Conservation (phyloP, 2,113 vertebrate genomes). For the Gobio gobio region DNA sequence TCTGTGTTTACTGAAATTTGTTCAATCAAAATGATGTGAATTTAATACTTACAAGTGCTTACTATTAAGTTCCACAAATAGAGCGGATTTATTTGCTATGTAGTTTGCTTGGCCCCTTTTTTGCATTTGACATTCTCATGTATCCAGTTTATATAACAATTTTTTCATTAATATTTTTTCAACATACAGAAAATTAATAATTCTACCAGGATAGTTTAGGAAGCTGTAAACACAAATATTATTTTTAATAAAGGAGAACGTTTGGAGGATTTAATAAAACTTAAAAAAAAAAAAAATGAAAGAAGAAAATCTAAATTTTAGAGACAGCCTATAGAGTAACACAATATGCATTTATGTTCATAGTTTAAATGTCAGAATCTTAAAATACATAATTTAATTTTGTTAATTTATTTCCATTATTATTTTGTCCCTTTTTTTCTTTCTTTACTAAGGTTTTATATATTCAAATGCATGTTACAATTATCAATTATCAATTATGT, state of each 20-base stretch:
- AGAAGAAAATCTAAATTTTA: background rate
- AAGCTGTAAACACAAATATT: background rate
- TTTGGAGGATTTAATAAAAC: background rate
- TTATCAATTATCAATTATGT: too few relatives aligned
- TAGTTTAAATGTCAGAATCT: background rate
- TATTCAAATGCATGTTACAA: background rate
- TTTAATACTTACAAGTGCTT: background rate
- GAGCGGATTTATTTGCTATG: background rate
- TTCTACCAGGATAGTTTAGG: background rate
- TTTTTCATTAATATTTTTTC: background rate
- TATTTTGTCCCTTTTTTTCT: background rate
- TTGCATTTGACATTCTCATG: background rate
- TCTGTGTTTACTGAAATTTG: slow-evolving; percentile 1
- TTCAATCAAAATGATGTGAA: background rate
- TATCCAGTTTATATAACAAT: background rate
- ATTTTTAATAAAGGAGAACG: background rate
- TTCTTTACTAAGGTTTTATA: background rate
- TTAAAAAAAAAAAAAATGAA: too few relatives aligned
- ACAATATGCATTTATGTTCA: background rate
- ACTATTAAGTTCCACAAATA: background rate
- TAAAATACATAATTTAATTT: background rate
- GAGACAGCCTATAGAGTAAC: background rate
- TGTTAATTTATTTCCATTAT: background rate
- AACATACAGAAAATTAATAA: background rate
- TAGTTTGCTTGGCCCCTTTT: background rate